phyloP scores from a whole-genome alignment of 2,113 vertebrate species.

The Phyllostomus hastatus region DNA sequence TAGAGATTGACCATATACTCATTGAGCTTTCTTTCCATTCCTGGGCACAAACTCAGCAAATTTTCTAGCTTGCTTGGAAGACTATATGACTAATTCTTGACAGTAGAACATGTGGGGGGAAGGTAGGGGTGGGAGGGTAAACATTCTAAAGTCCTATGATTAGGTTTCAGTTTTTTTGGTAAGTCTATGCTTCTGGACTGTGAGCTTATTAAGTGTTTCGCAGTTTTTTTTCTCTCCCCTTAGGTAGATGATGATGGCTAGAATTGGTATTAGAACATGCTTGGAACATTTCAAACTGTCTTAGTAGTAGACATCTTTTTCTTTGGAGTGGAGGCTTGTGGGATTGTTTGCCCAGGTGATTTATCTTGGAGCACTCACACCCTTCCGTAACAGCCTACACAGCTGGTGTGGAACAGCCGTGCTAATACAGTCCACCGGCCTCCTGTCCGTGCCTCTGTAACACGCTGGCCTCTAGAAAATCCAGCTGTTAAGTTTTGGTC shows the following conservation, averaged over 20 bases:
- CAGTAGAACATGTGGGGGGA: background rate
- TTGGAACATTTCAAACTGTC: background rate
- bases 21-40: background rate
- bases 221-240: background rate
- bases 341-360: background rate
- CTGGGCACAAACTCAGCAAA: background rate
- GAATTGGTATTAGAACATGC: background rate
- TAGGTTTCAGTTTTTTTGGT: background rate
- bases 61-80: background rate
- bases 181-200: background rate
- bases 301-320: background rate
- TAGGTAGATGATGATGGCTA: no score
- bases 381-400: background rate
- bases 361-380: background rate
- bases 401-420: background rate
- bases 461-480: background rate
- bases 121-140: background rate
- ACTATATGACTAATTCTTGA: background rate
- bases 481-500: background rate
- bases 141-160: no score
- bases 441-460: background rate
- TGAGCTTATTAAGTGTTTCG: background rate
- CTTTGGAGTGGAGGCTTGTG: background rate
- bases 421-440: background rate
- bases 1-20: background rate